Conservation (phyloP, 1,140 invertebrate species). For the Drosophila dunni region DNA sequence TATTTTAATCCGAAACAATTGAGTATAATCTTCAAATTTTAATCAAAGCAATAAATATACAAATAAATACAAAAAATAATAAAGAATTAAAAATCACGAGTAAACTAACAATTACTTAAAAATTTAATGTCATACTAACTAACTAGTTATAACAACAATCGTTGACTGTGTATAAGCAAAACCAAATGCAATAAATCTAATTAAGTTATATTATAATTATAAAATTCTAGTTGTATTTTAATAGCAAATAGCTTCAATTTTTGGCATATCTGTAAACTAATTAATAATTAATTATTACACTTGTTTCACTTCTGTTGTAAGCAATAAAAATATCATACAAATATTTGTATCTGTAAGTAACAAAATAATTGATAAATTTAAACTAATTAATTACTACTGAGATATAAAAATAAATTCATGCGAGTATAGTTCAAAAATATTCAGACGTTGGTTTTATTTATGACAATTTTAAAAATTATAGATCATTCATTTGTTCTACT, state of each 20-base stretch:
- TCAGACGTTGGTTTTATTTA: neutral
- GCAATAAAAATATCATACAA: conserved; percentile 6
- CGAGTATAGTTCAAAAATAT: conserved; percentile 21
- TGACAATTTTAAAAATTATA: neutral
- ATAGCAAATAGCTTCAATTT: conserved; percentile 40
- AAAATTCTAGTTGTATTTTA: conserved; percentile 43
- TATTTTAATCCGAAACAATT: conserved; percentile 21
- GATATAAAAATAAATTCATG: conserved; percentile 28
- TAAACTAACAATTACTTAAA: conserved; percentile 39
- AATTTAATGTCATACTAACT: conserved; percentile 52
- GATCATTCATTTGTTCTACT: too few species aligned
- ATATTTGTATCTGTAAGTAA: conserved; percentile 35
- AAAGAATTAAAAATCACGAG: conserved; percentile 3
- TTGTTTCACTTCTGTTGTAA: conserved; percentile 43
- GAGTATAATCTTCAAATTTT: conserved; percentile 40
- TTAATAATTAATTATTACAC: conserved; percentile 20
- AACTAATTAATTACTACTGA: conserved; percentile 32
- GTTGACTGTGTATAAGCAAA: conserved; percentile 65
- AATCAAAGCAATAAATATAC: conserved; percentile 38
- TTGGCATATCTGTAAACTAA: conserved; percentile 48
- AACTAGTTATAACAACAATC: conserved; percentile 38
- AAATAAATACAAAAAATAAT: conserved; percentile 9
- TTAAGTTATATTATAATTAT: conserved; percentile 32
- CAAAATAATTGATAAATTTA: conserved; percentile 20
- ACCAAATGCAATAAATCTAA: conserved; percentile 68